Evolutionary conservation across 1,140 invertebrate genomes (phyloP).

Genomic region (Brachionus rubens): DNA sequence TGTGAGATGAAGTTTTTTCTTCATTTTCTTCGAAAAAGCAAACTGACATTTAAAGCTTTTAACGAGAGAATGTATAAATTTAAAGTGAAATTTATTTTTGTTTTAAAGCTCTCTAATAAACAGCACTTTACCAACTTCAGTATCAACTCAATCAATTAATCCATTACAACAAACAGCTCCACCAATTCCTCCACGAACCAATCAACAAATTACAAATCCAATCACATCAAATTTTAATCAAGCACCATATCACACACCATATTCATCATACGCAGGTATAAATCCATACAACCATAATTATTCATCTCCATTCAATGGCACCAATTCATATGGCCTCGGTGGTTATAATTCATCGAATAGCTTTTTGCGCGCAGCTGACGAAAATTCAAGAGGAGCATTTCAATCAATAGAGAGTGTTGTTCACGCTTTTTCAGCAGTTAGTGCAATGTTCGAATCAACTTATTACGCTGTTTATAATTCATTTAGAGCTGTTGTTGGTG

Average conservation of each 20-base stretch:
- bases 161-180: constrained; percentile 28
- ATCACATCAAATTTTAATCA: neutral
- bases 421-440: constrained; percentile 81
- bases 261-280: constrained; percentile 1
- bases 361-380: constrained; percentile 81
- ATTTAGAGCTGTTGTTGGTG: constrained; percentile 86
- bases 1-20: no score
- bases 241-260: neutral
- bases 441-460: constrained; percentile 93
- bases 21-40: no score
- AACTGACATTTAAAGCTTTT: no score
- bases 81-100: no score
- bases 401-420: constrained; percentile 89
- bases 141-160: neutral
- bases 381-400: constrained; percentile 83
- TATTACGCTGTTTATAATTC: constrained; percentile 89
- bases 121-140: neutral
- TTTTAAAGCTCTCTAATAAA: neutral
- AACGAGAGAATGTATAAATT: no score
- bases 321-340: neutral
- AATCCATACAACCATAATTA: constrained; percentile 35
- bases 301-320: neutral
- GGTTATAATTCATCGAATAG: constrained; percentile 60
- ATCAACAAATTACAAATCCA: neutral
- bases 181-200: constrained; percentile 3